phyloP scores from a whole-genome alignment of 2,113 vertebrate species.

The Psilopsiagon aurifrons region DNA sequence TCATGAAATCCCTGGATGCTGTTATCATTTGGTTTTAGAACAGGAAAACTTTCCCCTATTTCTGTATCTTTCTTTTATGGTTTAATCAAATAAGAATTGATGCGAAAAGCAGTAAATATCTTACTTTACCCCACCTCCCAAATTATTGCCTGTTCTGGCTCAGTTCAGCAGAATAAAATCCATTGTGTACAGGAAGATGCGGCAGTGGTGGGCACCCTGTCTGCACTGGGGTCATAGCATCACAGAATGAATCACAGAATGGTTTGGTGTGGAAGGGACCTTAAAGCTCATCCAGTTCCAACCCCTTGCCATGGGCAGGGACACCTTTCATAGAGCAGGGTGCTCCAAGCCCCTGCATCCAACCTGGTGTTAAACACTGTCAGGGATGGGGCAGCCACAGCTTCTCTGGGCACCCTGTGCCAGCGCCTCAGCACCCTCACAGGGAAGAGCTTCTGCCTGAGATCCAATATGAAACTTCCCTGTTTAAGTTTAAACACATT shows the following conservation, averaged over 20 bases:
- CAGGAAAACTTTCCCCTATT: neutral
- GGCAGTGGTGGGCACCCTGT: accelerated
- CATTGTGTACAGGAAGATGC: accelerated
- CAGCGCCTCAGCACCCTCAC: neutral
- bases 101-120: neutral
- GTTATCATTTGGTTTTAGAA: neutral
- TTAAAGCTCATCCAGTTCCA: neutral
- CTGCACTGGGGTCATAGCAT: neutral
- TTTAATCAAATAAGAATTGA: neutral
- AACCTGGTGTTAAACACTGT: neutral
- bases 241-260: neutral
- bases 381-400: neutral
- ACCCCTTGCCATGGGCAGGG: neutral
- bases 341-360: neutral
- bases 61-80: neutral
- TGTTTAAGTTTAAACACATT: neutral
- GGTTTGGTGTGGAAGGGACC: neutral
- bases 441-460: neutral
- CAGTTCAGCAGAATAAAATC: neutral
- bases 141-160: neutral
- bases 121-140: neutral
- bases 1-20: neutral
- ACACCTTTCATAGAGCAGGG: neutral
- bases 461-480: neutral
- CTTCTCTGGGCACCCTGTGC: neutral